Conservation (phyloP, 2,888 invertebrate genomes). For the Drosophila nr. perissopoda region DNA sequence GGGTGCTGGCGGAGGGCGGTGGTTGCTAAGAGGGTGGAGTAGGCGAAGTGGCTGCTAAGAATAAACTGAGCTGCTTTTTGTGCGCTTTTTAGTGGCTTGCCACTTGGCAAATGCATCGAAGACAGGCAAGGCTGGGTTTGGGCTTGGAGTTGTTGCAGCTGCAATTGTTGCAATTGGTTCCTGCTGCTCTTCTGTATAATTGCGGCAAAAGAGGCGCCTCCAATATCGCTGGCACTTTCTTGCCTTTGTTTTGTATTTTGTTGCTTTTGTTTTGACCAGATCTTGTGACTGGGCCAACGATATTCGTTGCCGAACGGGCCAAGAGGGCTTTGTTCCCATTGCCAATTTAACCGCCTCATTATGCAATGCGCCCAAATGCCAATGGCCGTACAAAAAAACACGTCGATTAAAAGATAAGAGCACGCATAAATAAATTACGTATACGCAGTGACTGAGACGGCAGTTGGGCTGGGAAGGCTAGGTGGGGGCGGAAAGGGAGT, state of each 20-base stretch:
- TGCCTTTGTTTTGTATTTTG: neutral
- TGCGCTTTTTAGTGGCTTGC: conserved; percentile 46
- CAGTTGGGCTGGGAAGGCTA: no score
- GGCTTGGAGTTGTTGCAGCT: neutral
- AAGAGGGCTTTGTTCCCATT: conserved; percentile 5
- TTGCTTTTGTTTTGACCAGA: conserved; percentile 5
- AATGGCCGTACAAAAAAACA: conserved; percentile 34
- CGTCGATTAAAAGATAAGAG: conserved; percentile 34
- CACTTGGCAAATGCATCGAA: conserved; percentile 55
- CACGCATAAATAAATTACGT: conserved; percentile 52
- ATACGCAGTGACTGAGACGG: conserved; percentile 41
- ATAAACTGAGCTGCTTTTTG: neutral
- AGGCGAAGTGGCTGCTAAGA: neutral
- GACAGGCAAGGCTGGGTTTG: neutral
- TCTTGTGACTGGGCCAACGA: conserved; percentile 50
- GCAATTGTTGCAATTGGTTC: conserved; percentile 4
- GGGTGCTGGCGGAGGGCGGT: neutral
- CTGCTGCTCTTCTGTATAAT: no score
- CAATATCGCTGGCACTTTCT: conserved; percentile 28
- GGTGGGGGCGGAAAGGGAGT: neutral
- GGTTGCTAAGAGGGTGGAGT: neutral
- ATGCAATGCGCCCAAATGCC: conserved; percentile 48
- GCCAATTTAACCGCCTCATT: conserved; percentile 17
- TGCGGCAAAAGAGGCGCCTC: conserved; percentile 23
- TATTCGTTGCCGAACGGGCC: neutral